A percentile compares a stretch with the other conserved stretches of the same genome.
phyloP scores from a whole-genome alignment of 2,888 invertebrate genomes.

The Rotaria magnacalcarata region DNA sequence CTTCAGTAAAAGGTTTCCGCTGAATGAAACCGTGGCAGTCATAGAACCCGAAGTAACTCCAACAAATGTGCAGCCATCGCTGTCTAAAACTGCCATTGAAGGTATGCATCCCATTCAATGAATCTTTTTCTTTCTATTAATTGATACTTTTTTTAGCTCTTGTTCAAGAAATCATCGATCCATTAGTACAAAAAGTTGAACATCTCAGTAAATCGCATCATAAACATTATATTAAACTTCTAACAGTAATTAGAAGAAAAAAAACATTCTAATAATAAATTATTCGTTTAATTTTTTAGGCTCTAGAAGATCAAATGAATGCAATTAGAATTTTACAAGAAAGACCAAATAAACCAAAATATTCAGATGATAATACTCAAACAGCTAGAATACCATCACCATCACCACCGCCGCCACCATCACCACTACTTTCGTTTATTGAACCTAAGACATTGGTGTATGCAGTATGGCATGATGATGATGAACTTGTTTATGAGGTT shows the following conservation, averaged over 20 bases:
- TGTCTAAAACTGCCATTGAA: background rate
- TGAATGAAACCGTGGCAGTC: too few relatives aligned
- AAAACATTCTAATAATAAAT: background rate
- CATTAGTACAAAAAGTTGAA: background rate
- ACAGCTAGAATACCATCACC: background rate
- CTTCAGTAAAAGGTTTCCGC: too few relatives aligned
- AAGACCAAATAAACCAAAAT: background rate
- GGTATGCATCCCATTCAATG: background rate
- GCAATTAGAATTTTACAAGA: background rate
- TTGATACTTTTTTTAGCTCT: background rate
- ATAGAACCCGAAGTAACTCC: background rate
- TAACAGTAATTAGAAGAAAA: background rate
- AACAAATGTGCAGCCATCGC: background rate
- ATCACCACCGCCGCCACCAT: background rate
- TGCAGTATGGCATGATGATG: background rate
- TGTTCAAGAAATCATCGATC: background rate
- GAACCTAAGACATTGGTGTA: background rate
- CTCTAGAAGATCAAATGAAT: background rate
- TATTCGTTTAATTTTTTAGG: background rate
- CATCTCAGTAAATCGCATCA: background rate
- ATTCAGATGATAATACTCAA: background rate
- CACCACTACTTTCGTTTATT: background rate
- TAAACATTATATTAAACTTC: background rate
- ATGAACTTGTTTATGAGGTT: slow-evolving; percentile 1
- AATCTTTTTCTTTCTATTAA: background rate